Conservation (phyloP, 2,797 vertebrate species). For the Gymnoscopelus microlampas region DNA sequence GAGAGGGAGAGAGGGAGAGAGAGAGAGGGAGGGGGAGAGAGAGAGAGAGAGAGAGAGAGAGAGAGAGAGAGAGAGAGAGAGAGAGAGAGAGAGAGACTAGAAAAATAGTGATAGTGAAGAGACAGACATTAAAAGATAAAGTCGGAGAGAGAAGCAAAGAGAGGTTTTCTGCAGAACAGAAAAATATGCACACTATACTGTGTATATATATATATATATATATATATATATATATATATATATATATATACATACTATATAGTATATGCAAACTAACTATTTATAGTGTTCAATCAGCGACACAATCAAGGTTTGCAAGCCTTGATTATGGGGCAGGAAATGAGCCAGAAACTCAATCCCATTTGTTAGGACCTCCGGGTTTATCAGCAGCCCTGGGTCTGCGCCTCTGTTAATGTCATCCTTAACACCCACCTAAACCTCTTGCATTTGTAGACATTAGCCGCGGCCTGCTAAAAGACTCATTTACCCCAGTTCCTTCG, state of each 20-base stretch:
- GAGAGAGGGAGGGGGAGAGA: constrained; percentile 51
- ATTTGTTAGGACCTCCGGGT: constrained; percentile 76
- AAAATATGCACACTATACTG: constrained; percentile 5
- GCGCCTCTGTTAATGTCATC: constrained; percentile 74
- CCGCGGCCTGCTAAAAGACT: constrained; percentile 65
- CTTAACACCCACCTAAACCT: constrained; percentile 79
- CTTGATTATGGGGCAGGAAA: constrained; percentile 83
- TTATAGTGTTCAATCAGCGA: constrained; percentile 31
- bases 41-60: constrained; percentile 34
- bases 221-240: no score
- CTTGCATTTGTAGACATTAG: constrained; percentile 71
- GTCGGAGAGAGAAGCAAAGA: constrained; percentile 21
- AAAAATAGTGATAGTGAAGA: constrained; percentile 18
- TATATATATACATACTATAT: no score
- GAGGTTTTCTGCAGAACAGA: constrained; percentile 16
- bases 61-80: constrained; percentile 27
- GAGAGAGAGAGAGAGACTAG: constrained; percentile 18
- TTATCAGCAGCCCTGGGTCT: constrained; percentile 72
- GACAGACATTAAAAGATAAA: constrained; percentile 20
- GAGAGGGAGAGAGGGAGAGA: constrained; percentile 45
- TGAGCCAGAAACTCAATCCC: constrained; percentile 82
- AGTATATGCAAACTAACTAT: constrained; percentile 5
- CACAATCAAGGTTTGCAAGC: constrained; percentile 75
- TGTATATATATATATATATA: background rate
- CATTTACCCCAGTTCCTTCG: constrained; percentile 64